Conservation (phyloP, 53 echinoderm and acorn worm genomes). For the Zoroaster sp. region DNA sequence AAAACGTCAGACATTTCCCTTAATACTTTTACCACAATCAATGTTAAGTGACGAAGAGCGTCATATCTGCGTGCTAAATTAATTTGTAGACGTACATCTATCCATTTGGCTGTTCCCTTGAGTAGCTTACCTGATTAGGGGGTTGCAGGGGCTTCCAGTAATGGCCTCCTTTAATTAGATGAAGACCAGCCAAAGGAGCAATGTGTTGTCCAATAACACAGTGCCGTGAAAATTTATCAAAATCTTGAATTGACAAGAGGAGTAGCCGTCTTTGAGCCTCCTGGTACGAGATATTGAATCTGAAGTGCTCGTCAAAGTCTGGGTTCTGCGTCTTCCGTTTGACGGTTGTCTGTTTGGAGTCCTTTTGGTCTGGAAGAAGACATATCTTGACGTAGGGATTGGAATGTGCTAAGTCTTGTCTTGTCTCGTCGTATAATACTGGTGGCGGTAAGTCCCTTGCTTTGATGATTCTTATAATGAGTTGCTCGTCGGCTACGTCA, state of each 20-base stretch:
- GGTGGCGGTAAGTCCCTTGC: slow-evolving; percentile 92
- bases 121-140: slow-evolving; percentile 80
- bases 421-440: slow-evolving; percentile 82
- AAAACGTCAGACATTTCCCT: too few species aligned
- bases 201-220: slow-evolving; percentile 98
- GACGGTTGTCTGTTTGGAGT: slow-evolving; percentile 91
- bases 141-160: slow-evolving; percentile 98
- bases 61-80: not conserved
- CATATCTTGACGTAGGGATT: slow-evolving; percentile 98
- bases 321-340: slow-evolving; percentile 95
- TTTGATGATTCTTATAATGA: slow-evolving; percentile 83
- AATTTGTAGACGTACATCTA: not conserved
- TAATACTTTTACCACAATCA: too few species aligned
- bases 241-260: slow-evolving; percentile 90
- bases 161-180: slow-evolving; percentile 89
- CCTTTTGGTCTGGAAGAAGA: slow-evolving; percentile 96
- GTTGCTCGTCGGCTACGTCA: slow-evolving; percentile 78
- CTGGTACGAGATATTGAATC: slow-evolving; percentile 83
- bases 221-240: slow-evolving; percentile 97
- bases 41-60: too few species aligned
- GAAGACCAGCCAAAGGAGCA: slow-evolving; percentile 74
- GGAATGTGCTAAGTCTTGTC: slow-evolving; percentile 94
- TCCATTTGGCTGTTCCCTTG: too few species aligned
- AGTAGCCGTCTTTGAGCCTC: slow-evolving; percentile 89
- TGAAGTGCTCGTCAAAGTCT: slow-evolving; percentile 93